Percentiles rank a stretch among this genome's conserved stretches.
Conservation (phyloP, 2,888 invertebrate genomes). For the Tenthredo amoena region DNA sequence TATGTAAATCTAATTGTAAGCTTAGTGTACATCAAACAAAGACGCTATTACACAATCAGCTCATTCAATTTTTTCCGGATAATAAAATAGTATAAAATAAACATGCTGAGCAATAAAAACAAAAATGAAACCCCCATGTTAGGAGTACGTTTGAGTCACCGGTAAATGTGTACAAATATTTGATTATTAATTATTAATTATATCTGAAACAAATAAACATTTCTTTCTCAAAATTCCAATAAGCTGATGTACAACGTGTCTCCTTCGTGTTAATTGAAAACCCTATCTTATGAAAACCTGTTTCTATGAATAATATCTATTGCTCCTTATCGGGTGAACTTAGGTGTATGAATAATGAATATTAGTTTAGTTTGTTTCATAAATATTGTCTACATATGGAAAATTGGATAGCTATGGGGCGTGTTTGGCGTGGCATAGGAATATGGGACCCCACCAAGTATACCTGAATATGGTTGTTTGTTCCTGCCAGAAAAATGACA, state of each 20-base stretch:
- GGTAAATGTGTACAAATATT: not conserved
- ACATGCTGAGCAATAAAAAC: not conserved
- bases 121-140: not conserved
- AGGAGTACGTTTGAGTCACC: conserved; percentile 27
- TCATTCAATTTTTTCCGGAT: not conserved
- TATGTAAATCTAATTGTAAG: conserved; percentile 22
- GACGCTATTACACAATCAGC: conserved; percentile 9
- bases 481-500: conserved; percentile 47
- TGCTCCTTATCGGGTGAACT: conserved; percentile 42
- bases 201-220: not conserved
- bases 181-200: conserved; percentile 5
- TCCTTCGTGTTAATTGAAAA: conserved; percentile 20
- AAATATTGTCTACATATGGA: conserved; percentile 78
- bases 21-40: conserved; percentile 33
- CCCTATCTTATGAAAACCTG: conserved; percentile 25
- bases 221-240: not conserved
- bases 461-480: conserved; percentile 60
- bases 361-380: conserved; percentile 74
- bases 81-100: not conserved
- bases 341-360: conserved; percentile 66
- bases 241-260: conserved; percentile 21
- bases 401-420: conserved; percentile 74
- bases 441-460: conserved; percentile 72
- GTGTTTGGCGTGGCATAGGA: conserved; percentile 74
- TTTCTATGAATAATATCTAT: conserved; percentile 23